A percentile compares a stretch with the other conserved stretches of the same genome.
These are phyloP conservation scores for Nasonia longicornis DNA, from an alignment of 1,140 invertebrate genomes.

Conservation along the genomic window DNA sequence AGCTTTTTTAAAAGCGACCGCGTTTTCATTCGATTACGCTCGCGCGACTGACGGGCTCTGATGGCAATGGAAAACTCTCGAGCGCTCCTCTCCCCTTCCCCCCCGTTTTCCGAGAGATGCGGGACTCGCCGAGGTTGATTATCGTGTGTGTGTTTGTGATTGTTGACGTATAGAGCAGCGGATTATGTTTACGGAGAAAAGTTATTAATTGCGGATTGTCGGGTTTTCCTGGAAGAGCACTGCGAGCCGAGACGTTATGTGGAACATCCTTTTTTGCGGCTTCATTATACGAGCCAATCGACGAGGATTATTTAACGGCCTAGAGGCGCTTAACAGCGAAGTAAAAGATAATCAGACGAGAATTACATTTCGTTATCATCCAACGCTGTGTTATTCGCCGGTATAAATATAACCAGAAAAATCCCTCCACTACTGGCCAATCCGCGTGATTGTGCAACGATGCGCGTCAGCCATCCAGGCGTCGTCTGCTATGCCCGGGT, in stretches of 20 bases:
- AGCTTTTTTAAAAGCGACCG: conserved; percentile 2
- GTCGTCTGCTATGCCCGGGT: no score
- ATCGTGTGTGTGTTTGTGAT: not conserved
- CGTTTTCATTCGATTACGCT: not conserved
- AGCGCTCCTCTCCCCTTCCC: not conserved
- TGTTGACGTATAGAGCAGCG: no score
- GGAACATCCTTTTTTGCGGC: not conserved
- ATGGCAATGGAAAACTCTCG: not conserved
- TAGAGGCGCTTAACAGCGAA: no score
- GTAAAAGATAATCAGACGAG: no score
- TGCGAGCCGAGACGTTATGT: not conserved
- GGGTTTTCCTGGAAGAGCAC: not conserved
- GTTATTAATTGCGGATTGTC: not conserved
- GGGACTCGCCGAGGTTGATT: not conserved
- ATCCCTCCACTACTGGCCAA: no score
- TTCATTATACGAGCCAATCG: not conserved
- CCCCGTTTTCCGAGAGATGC: not conserved
- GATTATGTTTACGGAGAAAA: not conserved
- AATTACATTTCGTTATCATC: no score
- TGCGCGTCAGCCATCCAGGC: no score
- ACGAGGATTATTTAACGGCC: not conserved
- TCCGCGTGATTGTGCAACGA: no score
- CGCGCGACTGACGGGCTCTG: not conserved
- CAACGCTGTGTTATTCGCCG: no score
- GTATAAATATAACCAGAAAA: no score